These are phyloP conservation scores for Takifugu rubripes DNA, from an alignment of 2,797 vertebrate species.

Conservation along the genomic window DNA sequence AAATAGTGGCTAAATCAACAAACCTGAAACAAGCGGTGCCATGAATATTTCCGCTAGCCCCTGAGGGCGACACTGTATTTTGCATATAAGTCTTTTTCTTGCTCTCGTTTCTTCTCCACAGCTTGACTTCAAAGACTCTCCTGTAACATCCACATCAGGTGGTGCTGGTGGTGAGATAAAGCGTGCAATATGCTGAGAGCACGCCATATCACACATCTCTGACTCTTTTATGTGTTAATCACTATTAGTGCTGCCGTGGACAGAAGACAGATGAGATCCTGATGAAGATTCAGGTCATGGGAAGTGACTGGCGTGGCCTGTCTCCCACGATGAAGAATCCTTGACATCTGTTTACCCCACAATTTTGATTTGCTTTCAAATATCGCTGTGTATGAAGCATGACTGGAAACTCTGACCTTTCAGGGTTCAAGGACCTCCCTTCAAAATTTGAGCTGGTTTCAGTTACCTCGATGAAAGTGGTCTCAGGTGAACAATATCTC, in stretches of 20 bases:
- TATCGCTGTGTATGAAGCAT: constrained; percentile 12
- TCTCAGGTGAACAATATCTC: background rate
- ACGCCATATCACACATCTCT: constrained; percentile 47
- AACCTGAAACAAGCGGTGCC: constrained; percentile 65
- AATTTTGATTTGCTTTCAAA: constrained; percentile 31
- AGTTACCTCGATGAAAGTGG: constrained; percentile 5
- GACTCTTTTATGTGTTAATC: constrained; percentile 70
- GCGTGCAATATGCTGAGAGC: constrained; percentile 46
- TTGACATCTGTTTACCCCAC: constrained; percentile 45
- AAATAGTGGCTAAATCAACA: constrained; percentile 75
- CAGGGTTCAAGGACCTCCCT: constrained; percentile 17
- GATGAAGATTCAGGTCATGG: constrained; percentile 60
- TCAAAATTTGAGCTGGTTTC: constrained; percentile 14
- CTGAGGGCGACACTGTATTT: constrained; percentile 47
- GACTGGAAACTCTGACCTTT: constrained; percentile 42
- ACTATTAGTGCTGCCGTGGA: constrained; percentile 29
- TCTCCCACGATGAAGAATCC: constrained; percentile 11
- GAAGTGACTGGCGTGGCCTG: constrained; percentile 46
- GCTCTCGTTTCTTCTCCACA: constrained; percentile 21
- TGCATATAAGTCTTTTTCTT: constrained; percentile 34
- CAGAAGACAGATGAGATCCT: constrained; percentile 43
- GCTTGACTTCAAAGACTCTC: constrained; percentile 65
- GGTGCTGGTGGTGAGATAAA: constrained; percentile 16
- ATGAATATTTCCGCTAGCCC: constrained; percentile 65
- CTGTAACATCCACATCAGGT: constrained; percentile 59